Percentiles rank a stretch among this genome's conserved stretches.
These are phyloP conservation scores for Chloroceryle aenea DNA, from an alignment of 2,113 vertebrate species.

Conservation along the genomic window DNA sequence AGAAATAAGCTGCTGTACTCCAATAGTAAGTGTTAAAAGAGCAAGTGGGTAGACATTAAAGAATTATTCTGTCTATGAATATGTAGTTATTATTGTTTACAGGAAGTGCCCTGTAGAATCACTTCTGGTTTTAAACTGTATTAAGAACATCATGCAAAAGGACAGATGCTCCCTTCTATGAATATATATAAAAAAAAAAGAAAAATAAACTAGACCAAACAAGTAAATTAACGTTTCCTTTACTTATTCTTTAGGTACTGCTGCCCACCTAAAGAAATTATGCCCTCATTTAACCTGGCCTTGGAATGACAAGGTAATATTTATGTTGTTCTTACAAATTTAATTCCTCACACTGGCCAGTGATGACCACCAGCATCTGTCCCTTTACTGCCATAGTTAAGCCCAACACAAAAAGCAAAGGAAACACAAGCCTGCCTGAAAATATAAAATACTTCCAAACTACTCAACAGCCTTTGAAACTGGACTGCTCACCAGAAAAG, in stretches of 20 bases:
- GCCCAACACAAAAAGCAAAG: neutral
- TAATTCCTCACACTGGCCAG: neutral
- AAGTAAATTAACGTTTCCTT: neutral
- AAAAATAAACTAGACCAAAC: neutral
- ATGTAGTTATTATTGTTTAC: neutral
- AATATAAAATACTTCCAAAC: neutral
- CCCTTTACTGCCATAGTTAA: neutral
- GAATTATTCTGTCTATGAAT: neutral
- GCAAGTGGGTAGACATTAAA: neutral
- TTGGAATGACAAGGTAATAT: neutral
- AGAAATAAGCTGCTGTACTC: neutral
- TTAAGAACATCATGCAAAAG: neutral
- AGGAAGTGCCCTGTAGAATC: neutral
- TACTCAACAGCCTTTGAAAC: neutral
- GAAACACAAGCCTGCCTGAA: neutral
- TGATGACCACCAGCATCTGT: neutral
- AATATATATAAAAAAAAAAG: neutral
- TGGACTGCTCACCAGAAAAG: constrained; percentile 8
- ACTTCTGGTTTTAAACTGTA: neutral
- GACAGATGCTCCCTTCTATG: neutral
- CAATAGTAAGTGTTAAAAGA: neutral
- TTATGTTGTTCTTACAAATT: neutral
- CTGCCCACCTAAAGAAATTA: neutral
- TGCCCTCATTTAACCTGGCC: neutral
- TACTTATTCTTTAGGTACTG: neutral